Evolutionary conservation across 2,888 invertebrate species (phyloP).

Genomic region (Dicroscelio sp.): DNA sequence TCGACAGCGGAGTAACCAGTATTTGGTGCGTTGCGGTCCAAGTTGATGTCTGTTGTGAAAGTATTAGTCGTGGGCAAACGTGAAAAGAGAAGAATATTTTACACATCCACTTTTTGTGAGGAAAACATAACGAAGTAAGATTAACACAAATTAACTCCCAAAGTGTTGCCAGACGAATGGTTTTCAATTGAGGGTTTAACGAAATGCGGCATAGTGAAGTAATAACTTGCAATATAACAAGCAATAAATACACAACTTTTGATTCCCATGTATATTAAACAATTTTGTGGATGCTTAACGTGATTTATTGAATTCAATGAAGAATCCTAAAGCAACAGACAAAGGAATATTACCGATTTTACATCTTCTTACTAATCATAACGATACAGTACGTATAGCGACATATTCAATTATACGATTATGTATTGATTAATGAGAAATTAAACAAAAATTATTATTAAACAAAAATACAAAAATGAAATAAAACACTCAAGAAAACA

Average conservation of each 20-base stretch:
- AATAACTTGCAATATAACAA: constrained; percentile 91
- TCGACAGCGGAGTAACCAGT: constrained; percentile 20
- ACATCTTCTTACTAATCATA: constrained; percentile 91
- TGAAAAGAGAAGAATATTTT: constrained; percentile 79
- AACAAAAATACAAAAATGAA: constrained; percentile 82
- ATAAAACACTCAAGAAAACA: constrained; percentile 87
- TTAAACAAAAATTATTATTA: constrained; percentile 48
- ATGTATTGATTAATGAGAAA: constrained; percentile 70
- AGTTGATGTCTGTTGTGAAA: constrained; percentile 68
- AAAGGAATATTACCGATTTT: constrained; percentile 90
- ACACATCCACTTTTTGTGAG: constrained; percentile 67
- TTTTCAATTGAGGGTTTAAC: constrained; percentile 68
- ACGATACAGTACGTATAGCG: constrained; percentile 91
- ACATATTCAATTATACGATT: constrained; percentile 90
- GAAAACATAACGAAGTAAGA: constrained; percentile 68
- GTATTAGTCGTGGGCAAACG: constrained; percentile 75
- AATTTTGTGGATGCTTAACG: constrained; percentile 91
- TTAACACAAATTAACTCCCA: constrained; percentile 61
- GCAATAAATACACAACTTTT: constrained; percentile 91
- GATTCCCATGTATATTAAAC: constrained; percentile 91
- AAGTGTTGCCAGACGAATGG: constrained; percentile 63
- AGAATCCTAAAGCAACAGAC: constrained; percentile 85
- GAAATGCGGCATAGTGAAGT: constrained; percentile 88
- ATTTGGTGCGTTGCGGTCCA: constrained; percentile 5
- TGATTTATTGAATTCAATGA: constrained; percentile 90